Base-by-base conservation (phyloP, 1,140 invertebrate species). In the Calliphora vicina region DNA sequence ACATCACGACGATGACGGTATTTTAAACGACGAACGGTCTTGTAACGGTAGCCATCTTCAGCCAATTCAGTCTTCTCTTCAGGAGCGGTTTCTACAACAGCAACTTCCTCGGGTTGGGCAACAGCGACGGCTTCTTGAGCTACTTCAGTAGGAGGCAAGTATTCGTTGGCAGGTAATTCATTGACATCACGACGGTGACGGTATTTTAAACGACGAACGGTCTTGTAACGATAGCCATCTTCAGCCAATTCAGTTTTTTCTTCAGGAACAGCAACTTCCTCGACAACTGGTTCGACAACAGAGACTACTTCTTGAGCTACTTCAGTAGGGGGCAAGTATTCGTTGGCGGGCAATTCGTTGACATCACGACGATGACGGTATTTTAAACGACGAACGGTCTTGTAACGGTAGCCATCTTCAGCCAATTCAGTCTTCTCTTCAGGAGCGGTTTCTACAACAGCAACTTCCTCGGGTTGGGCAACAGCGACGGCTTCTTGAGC, bases 171-270 rank as follows among this genome's bases (percentile, higher is more conserved):
- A 85, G 86, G 0, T 0, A 88, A 82, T 83, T 89, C 88, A 67
- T 73, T 82, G n/a, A 88, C 87, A 83, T 88, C 87, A 85, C 87
- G 87, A 84, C 87, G 87, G 8, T 83, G 85, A 78, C 87, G 87
- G 76, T 86, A 84, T 82, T 85, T 84, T 74, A 87, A 85, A 1
- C 85, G 83, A 27, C 87, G 87, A 10, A 88, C 86, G 17, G 85
- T 85, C 84, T 87, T 88, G 85, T 88, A 88, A 80, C 86, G 86
- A 83, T 88, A 88, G 9, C 87, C 87, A 87, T 88, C 87, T 85
- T 84, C 86, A 35, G 87, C 85, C 29, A 88, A 84, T 43, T 84
- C 85, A 76, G 86, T 85, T 0, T 85, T 84, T 17, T 87, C 85
- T 26, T 85, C 84, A 1, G 82, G 57, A 35, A 6, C 35, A 35